Evolutionary conservation across 2,797 vertebrate genomes (phyloP).

Genomic region (Macropodus opercularis): DNA sequence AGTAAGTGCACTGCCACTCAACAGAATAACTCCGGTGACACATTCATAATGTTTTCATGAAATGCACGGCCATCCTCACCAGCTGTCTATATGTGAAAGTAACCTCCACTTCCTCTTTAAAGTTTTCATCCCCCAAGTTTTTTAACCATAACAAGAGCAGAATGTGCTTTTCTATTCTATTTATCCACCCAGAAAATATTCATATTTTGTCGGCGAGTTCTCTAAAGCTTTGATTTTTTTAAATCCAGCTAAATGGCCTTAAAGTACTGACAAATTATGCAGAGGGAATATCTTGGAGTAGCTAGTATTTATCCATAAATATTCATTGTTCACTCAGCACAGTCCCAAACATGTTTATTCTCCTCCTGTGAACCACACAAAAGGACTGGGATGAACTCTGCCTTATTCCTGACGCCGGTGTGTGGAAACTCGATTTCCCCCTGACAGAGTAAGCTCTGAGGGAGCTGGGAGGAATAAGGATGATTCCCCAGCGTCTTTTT

Average conservation of each 20-base stretch:
- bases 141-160: constrained; percentile 13
- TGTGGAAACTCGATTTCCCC: constrained; percentile 42
- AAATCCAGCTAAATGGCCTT: constrained; percentile 47
- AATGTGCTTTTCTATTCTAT: constrained; percentile 31
- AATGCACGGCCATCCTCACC: constrained; percentile 7
- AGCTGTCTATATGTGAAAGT: constrained; percentile 6
- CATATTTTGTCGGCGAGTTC: constrained; percentile 33
- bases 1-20: constrained; percentile 30
- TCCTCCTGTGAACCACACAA: constrained; percentile 26
- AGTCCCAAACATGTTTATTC: constrained; percentile 25
- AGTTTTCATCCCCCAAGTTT: constrained; percentile 21
- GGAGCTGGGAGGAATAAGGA: constrained; percentile 29
- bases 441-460: constrained; percentile 41
- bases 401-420: constrained; percentile 45
- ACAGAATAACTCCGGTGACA: constrained; percentile 40
- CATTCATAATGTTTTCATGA: constrained; percentile 17
- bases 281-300: constrained; percentile 51
- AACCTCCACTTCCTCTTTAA: constrained; percentile 8
- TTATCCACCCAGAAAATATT: constrained; percentile 43
- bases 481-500: constrained; percentile 45
- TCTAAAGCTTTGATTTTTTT: constrained; percentile 47
- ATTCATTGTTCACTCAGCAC: constrained; percentile 52
- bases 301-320: constrained; percentile 59
- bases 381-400: constrained; percentile 45
- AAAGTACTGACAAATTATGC: constrained; percentile 57